A percentile compares a stretch with the other conserved stretches of the same genome.
phyloP scores from a whole-genome alignment of 2,113 vertebrate genomes.

The Elephantulus edwardii region DNA sequence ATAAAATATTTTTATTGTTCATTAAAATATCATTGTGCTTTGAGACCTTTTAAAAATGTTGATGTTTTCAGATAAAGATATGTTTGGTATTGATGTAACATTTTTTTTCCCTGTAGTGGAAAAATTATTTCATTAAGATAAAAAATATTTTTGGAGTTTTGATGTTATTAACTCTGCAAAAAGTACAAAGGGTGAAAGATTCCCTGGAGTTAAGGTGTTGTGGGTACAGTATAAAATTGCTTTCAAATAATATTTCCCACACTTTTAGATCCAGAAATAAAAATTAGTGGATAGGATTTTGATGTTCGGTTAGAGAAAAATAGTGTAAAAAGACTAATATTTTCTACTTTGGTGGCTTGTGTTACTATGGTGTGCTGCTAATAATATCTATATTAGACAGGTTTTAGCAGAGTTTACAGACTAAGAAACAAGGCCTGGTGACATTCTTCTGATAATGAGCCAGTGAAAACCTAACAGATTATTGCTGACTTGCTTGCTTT shows the following conservation, averaged over 20 bases:
- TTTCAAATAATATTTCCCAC: slow-evolving; percentile 50
- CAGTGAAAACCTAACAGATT: neutral
- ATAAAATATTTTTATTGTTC: slow-evolving; percentile 56
- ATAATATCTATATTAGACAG: neutral
- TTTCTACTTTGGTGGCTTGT: neutral
- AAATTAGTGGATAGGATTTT: neutral
- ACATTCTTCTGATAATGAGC: neutral
- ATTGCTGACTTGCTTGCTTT: neutral
- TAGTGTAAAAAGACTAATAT: neutral
- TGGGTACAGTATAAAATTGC: slow-evolving; percentile 61
- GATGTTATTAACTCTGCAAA: slow-evolving; percentile 74
- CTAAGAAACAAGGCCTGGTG: neutral
- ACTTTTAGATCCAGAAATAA: slow-evolving; percentile 58
- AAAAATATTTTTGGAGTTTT: slow-evolving; percentile 80
- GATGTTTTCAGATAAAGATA: slow-evolving; percentile 68
- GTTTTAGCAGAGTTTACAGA: neutral
- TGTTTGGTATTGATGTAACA: slow-evolving; percentile 64
- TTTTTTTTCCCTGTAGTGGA: slow-evolving; percentile 80
- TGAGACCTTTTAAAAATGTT: slow-evolving; percentile 64
- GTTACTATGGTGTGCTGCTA: neutral
- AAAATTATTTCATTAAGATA: slow-evolving; percentile 69
- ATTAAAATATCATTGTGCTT: slow-evolving; percentile 64
- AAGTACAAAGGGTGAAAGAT: slow-evolving; percentile 70
- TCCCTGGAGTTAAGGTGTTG: slow-evolving; percentile 55
- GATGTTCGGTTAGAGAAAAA: slow-evolving; percentile 27